Conservation (phyloP, 2,888 invertebrate genomes). For the Merodon equestris region DNA sequence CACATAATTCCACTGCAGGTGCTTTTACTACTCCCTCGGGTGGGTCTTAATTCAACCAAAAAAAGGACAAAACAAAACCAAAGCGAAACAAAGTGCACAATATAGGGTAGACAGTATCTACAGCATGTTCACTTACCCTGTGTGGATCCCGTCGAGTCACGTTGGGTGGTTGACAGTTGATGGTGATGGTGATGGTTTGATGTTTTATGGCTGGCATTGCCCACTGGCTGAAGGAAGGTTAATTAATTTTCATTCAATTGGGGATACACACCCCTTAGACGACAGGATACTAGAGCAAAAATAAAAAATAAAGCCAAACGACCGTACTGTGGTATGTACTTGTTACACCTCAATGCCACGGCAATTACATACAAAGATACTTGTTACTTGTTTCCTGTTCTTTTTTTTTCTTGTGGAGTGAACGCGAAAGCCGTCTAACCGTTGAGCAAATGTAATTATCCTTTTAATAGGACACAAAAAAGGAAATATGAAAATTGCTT, state of each 20-base stretch:
- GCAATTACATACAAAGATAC: conserved; percentile 33
- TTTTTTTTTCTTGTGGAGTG: not conserved
- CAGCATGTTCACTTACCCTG: too few relatives aligned
- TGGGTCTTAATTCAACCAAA: not conserved
- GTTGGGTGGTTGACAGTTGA: conserved; percentile 17
- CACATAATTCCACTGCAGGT: conserved; percentile 55
- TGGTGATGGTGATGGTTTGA: not conserved
- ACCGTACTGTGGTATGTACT: conserved; percentile 21
- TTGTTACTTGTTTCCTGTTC: too few relatives aligned
- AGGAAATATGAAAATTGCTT: too few relatives aligned
- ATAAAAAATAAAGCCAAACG: conserved; percentile 10
- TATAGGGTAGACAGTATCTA: too few relatives aligned
- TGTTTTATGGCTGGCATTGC: conserved; percentile 19
- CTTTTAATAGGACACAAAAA: conserved; percentile 24
- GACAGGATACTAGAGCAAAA: conserved; percentile 22
- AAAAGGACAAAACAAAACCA: not conserved
- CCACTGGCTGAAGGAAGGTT: conserved; percentile 46
- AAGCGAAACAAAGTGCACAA: conserved; percentile 35
- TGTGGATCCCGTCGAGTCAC: too few relatives aligned
- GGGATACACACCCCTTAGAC: conserved; percentile 56
- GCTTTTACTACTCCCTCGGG: conserved; percentile 11
- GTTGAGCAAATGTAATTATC: conserved; percentile 57
- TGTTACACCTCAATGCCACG: conserved; percentile 58
- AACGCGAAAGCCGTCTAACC: conserved; percentile 37
- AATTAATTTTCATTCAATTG: conserved; percentile 64